A percentile compares a stretch with the other conserved stretches of the same genome.
Conservation (phyloP, 2,113 vertebrate genomes). For the Dryoscopus gambensis region DNA sequence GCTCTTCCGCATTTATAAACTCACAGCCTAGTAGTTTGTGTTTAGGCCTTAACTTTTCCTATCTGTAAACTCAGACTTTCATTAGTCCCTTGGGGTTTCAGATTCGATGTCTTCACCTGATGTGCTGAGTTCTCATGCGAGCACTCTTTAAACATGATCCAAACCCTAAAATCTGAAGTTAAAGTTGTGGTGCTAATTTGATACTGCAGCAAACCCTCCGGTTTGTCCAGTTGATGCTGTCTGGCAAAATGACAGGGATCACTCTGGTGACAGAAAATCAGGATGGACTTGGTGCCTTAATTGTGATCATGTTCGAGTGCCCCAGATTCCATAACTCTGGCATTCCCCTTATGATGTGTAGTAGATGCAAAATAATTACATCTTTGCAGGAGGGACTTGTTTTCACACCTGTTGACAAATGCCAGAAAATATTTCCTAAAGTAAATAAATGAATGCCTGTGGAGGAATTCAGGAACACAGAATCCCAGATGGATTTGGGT, state of each 20-base stretch:
- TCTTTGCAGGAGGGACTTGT: background rate
- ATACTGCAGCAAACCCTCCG: background rate
- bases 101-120: background rate
- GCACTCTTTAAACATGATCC: background rate
- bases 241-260: background rate
- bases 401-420: background rate
- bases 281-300: background rate
- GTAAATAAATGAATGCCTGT: background rate
- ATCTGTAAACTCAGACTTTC: background rate
- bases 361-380: background rate
- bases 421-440: background rate
- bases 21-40: background rate
- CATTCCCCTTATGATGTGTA: background rate
- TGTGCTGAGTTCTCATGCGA: background rate
- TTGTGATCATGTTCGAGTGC: background rate
- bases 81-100: background rate
- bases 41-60: background rate
- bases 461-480: background rate
- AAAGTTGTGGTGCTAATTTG: background rate
- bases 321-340: background rate
- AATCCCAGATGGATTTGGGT: background rate
- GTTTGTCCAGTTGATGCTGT: background rate
- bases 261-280: background rate
- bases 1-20: background rate
- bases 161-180: background rate